Evolutionary conservation across 2,888 invertebrate genomes (phyloP), one percentile per base, ranked within the genome.

Genomic region (Plagodis dolabraria): DNA sequence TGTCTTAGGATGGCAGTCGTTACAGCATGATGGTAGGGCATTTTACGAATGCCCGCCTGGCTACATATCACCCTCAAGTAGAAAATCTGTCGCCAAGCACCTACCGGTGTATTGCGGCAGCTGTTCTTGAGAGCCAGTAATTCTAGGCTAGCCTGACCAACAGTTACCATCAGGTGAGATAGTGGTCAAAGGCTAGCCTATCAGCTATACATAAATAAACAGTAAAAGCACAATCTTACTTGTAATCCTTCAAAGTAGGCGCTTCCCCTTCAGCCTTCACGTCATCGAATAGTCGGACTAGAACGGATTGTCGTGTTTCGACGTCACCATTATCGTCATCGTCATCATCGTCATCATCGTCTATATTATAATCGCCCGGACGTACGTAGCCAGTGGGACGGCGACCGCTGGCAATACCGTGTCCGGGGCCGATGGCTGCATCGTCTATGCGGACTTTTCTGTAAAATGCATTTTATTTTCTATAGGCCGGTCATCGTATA

Each of bases 211-310:
- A n/a, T n/a, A n/a, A n/a, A n/a, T n/a, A n/a, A n/a, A 22, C 22
- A 22, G 22, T 22, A 22, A 22, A 22, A 4, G 22, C 7, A 36
- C 36, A 9, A 7, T 33, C 70, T 68, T 71, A 89, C 90, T 62
- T 85, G 65, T 76, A 87, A 50, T 82, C 77, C 60, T 86, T 90
- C 11, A 91, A 70, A 2, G 84, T 89, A 0, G 88, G 88, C 5
- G 72, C 22, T 0, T 78, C 78, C 5, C 67, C 67, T 7, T 61
- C 52, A 0, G 53, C 34, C 0, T 69, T 58, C 8, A 79, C 61
- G 2, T 83, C 77, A 2, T 85, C 79, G 10, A 81, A 82, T 10
- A 89, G 67, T 5, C 87, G 76, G 0, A 76, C 68, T 6, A 90
- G 70, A 0, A 79, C 79, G 0, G 89, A 87, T 4, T 69, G 75